Conservation (phyloP, 2,113 vertebrate genomes). For the Suncus etruscus region DNA sequence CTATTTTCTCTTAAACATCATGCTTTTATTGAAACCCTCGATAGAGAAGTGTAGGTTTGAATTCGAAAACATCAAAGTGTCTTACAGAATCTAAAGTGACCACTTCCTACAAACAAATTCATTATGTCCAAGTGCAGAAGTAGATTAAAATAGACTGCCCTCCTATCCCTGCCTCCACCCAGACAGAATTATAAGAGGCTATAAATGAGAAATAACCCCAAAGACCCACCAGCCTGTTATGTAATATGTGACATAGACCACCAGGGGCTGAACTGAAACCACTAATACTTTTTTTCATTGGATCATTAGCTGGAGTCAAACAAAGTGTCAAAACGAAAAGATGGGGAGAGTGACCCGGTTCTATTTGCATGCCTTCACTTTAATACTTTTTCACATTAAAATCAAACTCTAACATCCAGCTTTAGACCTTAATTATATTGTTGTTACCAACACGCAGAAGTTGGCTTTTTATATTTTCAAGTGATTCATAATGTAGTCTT, state of each 20-base stretch:
- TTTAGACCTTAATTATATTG: conserved; percentile 54
- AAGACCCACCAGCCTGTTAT: conserved; percentile 46
- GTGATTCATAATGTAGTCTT: conserved; percentile 8
- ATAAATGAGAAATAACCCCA: conserved; percentile 68
- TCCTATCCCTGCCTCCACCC: not conserved
- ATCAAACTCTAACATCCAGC: not conserved
- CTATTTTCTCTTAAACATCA: conserved; percentile 49
- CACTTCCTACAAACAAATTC: conserved; percentile 59
- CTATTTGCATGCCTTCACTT: not conserved
- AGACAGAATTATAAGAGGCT: conserved; percentile 70
- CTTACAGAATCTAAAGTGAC: conserved; percentile 56
- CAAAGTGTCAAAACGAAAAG: conserved; percentile 59
- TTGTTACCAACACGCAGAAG: not conserved
- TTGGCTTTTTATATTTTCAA: conserved; percentile 44
- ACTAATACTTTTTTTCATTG: conserved; percentile 57
- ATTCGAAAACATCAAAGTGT: conserved; percentile 22
- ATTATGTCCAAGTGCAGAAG: conserved; percentile 66
- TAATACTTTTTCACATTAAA: conserved; percentile 61
- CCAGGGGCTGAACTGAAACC: conserved; percentile 76
- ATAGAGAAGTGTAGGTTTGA: not conserved
- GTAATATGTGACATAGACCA: conserved; percentile 70
- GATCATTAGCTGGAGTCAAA: conserved; percentile 63
- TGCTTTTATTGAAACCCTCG: conserved; percentile 9
- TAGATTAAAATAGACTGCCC: conserved; percentile 7
- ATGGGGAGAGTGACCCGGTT: not conserved